Conservation (phyloP, 1,140 invertebrate genomes). For the Coptotermes formosanus region DNA sequence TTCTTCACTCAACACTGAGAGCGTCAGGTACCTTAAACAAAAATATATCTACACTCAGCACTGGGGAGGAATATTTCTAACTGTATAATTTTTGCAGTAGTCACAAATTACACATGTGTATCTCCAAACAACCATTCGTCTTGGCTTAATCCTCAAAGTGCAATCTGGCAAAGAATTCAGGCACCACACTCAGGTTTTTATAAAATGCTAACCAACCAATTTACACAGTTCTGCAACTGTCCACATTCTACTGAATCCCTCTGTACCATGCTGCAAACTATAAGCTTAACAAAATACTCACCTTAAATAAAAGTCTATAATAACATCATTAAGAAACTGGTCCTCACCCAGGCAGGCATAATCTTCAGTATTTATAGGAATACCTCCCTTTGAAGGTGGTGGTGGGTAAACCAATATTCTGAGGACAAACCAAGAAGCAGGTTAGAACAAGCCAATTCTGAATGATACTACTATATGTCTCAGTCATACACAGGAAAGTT, state of each 20-base stretch:
- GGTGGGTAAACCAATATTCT: conserved; percentile 58
- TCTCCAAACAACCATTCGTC: too few relatives aligned
- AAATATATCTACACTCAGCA: too few relatives aligned
- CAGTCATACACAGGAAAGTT: too few relatives aligned
- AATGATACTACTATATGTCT: too few relatives aligned
- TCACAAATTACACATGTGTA: too few relatives aligned
- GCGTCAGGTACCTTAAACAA: conserved; percentile 63
- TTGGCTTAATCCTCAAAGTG: too few relatives aligned
- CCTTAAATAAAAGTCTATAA: conserved; percentile 97
- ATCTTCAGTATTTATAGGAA: conserved; percentile 89
- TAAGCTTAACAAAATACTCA: conserved; percentile 44
- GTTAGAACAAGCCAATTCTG: not conserved
- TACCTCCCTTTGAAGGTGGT: conserved; percentile 73
- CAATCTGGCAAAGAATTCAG: too few relatives aligned
- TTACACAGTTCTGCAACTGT: not conserved
- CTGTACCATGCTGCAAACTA: not conserved
- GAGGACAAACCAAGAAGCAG: conserved; percentile 43
- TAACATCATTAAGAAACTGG: conserved; percentile 96
- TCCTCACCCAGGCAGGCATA: conserved; percentile 86
- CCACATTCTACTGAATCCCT: not conserved
- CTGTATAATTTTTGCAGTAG: too few relatives aligned
- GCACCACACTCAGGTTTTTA: not conserved
- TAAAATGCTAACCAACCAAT: not conserved
- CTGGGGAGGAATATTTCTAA: too few relatives aligned
- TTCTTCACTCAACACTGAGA: conserved; percentile 66